A percentile compares a stretch with the other conserved stretches of the same genome.
phyloP scores from a whole-genome alignment of 2,113 vertebrate species.

The Sigmodon hispidus region DNA sequence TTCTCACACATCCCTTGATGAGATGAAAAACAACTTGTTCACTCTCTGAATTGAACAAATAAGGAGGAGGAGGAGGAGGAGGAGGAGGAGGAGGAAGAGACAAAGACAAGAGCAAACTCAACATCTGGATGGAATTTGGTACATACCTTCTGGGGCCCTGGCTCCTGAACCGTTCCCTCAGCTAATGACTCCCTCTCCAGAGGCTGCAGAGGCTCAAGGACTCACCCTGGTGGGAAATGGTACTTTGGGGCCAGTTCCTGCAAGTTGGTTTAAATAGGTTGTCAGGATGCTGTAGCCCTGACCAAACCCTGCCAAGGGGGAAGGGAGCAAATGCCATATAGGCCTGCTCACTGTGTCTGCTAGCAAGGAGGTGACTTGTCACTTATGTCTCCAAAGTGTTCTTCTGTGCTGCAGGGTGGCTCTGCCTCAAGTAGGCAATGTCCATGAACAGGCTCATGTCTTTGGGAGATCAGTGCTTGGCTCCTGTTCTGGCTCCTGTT shows the following conservation, averaged over 20 bases:
- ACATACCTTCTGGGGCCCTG: slow-evolving; percentile 54
- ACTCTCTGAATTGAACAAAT: slow-evolving; percentile 21
- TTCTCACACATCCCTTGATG: slow-evolving; percentile 27
- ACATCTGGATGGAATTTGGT: slow-evolving; percentile 69
- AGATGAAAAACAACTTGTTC: slow-evolving; percentile 66
- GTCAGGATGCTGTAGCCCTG: slow-evolving; percentile 16
- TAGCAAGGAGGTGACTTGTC: neutral
- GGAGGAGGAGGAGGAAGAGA: neutral
- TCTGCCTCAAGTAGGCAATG: neutral
- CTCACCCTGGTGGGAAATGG: slow-evolving; percentile 35
- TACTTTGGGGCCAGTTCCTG: slow-evolving; percentile 1
- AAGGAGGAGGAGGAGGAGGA: neutral
- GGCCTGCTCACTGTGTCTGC: neutral
- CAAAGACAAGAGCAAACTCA: neutral
- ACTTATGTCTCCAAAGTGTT: slow-evolving; percentile 17
- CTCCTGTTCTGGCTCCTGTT: neutral
- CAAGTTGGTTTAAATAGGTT: slow-evolving; percentile 65
- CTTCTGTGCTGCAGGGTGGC: neutral
- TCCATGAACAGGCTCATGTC: neutral
- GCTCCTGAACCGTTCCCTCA: slow-evolving; percentile 17
- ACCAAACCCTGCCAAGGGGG: slow-evolving; percentile 15
- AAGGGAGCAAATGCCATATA: neutral
- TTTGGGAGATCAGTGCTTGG: neutral
- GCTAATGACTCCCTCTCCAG: slow-evolving; percentile 33
- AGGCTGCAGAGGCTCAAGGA: slow-evolving; percentile 47